Percentiles rank a stretch among this genome's conserved stretches.
phyloP scores from a whole-genome alignment of 92 coral and sea anemone species.

The Zoanthus solanderi region DNA sequence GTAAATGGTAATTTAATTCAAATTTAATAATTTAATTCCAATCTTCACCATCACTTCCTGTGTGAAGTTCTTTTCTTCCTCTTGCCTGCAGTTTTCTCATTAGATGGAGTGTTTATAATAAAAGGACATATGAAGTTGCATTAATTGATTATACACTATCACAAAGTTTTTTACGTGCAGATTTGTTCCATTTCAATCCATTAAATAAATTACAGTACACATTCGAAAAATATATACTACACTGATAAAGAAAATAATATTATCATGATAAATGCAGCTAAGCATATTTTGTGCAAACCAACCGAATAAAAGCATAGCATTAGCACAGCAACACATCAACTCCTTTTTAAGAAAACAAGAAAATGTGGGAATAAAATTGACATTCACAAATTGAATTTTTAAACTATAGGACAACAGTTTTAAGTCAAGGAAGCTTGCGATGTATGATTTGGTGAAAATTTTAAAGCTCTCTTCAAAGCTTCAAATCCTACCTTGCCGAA shows the following conservation, averaged over 20 bases:
- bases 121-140: conserved; percentile 2
- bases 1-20: too few species aligned
- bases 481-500: too few species aligned
- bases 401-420: too few species aligned
- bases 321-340: too few species aligned
- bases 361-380: too few species aligned
- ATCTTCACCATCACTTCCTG: conserved; percentile 11
- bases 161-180: background rate
- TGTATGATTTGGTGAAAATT: too few species aligned
- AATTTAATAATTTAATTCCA: too few species aligned
- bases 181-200: background rate
- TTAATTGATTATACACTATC: background rate
- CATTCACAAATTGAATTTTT: too few species aligned
- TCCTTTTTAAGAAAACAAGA: too few species aligned
- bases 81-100: conserved; percentile 1
- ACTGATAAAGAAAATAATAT: background rate
- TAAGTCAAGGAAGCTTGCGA: background rate
- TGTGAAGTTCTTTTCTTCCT: conserved; percentile 5
- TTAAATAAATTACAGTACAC: conserved; percentile 17
- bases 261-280: background rate
- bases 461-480: too few species aligned
- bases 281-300: background rate
- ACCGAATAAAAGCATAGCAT: background rate
- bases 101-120: background rate
- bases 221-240: conserved; percentile 2